Conservation (phyloP, 2,797 vertebrate species). For the Antrozous pallidus region DNA sequence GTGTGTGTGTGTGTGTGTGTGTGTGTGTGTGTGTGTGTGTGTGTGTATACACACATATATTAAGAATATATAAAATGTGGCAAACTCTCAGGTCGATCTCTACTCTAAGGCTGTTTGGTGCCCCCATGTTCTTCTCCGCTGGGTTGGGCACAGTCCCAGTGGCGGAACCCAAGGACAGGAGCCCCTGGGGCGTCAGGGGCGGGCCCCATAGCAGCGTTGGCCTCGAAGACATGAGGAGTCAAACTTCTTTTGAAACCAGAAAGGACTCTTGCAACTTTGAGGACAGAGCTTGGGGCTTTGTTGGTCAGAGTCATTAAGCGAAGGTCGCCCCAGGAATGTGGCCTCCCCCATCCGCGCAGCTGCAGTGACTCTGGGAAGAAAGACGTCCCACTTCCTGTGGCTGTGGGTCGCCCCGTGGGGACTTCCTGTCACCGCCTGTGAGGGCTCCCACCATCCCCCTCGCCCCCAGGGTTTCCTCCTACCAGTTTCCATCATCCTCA, state of each 20-base stretch:
- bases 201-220: neutral
- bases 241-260: conserved; percentile 11
- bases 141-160: neutral
- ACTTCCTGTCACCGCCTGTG: conserved; percentile 48
- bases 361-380: conserved; percentile 64
- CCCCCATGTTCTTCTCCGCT: neutral
- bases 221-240: neutral
- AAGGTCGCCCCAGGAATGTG: conserved; percentile 61
- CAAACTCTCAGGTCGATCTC: neutral
- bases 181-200: accelerated
- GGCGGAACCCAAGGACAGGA: neutral
- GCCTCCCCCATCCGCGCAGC: conserved; percentile 39
- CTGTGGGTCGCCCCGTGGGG: conserved; percentile 41
- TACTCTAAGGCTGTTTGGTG: neutral
- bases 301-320: conserved; percentile 30
- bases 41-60: no score
- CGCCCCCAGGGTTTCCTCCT: neutral
- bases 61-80: neutral
- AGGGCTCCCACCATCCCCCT: neutral
- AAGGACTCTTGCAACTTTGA: conserved; percentile 16
- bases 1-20: no score
- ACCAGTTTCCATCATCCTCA: conserved; percentile 42
- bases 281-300: conserved; percentile 36
- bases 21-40: no score
- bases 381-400: conserved; percentile 55